Evolutionary conservation across 2,113 vertebrate species (phyloP).

Genomic region (Tretioscincus oriximinensis): DNA sequence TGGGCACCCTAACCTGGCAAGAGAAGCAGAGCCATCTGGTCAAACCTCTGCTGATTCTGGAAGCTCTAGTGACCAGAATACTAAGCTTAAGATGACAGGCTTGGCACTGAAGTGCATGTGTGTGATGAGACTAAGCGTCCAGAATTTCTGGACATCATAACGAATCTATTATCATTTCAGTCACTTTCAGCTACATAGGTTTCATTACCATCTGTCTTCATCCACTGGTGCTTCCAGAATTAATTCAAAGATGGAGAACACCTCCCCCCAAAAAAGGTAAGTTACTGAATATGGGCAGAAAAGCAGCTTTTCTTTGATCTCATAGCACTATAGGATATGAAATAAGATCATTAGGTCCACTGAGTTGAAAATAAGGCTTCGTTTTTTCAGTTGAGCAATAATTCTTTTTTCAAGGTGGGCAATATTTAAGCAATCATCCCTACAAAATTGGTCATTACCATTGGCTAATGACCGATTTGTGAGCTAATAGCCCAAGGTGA

Average conservation of each 20-base stretch:
- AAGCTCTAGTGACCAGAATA: constrained; percentile 52
- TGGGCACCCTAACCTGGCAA: not conserved
- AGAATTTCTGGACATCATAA: constrained; percentile 81
- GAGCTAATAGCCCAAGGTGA: constrained; percentile 82
- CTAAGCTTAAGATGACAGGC: constrained; percentile 69
- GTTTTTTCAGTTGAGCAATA: constrained; percentile 76
- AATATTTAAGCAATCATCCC: constrained; percentile 82
- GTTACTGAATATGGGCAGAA: constrained; percentile 55
- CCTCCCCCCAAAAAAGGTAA: constrained; percentile 62
- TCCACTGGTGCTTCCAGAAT: constrained; percentile 71
- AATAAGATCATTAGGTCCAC: constrained; percentile 76
- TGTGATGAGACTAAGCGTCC: constrained; percentile 74
- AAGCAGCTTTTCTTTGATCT: constrained; percentile 50
- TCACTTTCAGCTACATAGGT: constrained; percentile 78
- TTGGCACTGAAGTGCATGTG: constrained; percentile 75
- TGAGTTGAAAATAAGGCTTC: constrained; percentile 76
- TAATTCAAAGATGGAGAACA: constrained; percentile 75
- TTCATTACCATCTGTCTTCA: constrained; percentile 81
- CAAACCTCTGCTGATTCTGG: not conserved
- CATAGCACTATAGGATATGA: constrained; percentile 32
- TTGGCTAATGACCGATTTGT: constrained; percentile 80
- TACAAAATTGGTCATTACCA: constrained; percentile 83
- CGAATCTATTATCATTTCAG: constrained; percentile 80
- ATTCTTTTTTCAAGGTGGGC: constrained; percentile 81
- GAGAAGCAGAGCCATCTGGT: not conserved